Evolutionary conservation across 2,888 invertebrate genomes (phyloP).

Genomic region (Euplagia quadripunctaria): DNA sequence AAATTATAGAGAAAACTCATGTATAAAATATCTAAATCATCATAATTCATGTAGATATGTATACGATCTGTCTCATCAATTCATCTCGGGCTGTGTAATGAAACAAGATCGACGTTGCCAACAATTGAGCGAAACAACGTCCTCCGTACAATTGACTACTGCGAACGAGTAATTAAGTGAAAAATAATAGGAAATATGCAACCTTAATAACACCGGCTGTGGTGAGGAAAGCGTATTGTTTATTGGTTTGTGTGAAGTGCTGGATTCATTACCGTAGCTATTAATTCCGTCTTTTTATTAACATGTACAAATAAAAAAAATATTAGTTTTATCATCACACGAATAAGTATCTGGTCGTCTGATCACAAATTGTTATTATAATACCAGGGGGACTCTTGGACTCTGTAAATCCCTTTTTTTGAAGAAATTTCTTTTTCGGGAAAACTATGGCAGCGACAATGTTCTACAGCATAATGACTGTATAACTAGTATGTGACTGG

Average conservation of each 20-base stretch:
- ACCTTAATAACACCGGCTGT: slow-evolving; percentile 1
- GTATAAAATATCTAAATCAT: neutral
- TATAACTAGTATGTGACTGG: no score
- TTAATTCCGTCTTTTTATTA: no score
- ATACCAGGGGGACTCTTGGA: no score
- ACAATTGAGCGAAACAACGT: neutral
- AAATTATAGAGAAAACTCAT: neutral
- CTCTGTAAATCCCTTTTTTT: no score
- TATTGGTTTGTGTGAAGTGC: neutral
- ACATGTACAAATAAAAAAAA: no score
- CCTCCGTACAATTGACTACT: slow-evolving; percentile 4
- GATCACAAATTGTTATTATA: no score
- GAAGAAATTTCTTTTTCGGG: no score
- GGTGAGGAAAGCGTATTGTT: slow-evolving; percentile 10
- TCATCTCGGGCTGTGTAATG: neutral
- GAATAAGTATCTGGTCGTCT: no score
- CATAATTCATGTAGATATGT: slow-evolving; percentile 3
- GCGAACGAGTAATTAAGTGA: slow-evolving; percentile 5
- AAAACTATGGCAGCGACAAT: no score
- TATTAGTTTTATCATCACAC: no score
- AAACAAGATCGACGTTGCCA: neutral
- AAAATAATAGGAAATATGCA: slow-evolving; percentile 5
- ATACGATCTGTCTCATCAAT: slow-evolving; percentile 8
- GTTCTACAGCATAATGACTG: no score
- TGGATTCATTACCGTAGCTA: neutral